These are phyloP conservation scores for Tadarida brasiliensis DNA, from an alignment of 2,797 vertebrate species.

Conservation along the genomic window DNA sequence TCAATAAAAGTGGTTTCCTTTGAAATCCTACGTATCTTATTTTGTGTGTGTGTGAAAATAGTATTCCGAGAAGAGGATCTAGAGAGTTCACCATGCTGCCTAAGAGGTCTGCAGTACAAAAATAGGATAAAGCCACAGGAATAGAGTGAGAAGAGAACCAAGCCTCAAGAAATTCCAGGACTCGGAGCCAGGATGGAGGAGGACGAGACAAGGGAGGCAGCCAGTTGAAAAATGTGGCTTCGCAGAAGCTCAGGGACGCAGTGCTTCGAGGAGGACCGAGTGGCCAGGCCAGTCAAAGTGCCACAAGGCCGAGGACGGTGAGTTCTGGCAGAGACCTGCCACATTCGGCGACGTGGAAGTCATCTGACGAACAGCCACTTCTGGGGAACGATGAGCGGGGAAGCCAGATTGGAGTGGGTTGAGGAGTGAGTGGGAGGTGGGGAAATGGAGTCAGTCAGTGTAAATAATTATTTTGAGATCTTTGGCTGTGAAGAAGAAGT, in stretches of 20 bases:
- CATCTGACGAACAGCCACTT: neutral
- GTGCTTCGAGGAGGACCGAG: neutral
- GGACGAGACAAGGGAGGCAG: neutral
- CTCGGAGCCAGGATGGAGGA: neutral
- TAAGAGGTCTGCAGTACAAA: neutral
- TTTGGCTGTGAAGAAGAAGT: constrained; percentile 59
- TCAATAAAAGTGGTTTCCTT: constrained; percentile 68
- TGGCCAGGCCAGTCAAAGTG: too few species aligned
- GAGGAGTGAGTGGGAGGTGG: constrained; percentile 69
- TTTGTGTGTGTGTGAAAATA: constrained; percentile 8
- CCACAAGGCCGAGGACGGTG: accelerated
- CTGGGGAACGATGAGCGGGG: neutral
- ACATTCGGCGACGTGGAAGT: neutral
- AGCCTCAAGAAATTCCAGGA: neutral
- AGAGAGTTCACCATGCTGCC: neutral
- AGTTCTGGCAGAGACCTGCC: neutral
- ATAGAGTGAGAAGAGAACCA: neutral
- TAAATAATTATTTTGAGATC: constrained; percentile 71
- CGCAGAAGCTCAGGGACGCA: neutral
- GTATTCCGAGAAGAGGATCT: neutral
- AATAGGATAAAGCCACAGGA: neutral
- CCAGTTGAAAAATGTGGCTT: neutral
- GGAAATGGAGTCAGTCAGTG: constrained; percentile 70
- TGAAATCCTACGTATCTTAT: neutral
- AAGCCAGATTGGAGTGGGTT: constrained; percentile 75